phyloP scores from a whole-genome alignment of 2,113 vertebrate species.

The Emydura subglobosa region DNA sequence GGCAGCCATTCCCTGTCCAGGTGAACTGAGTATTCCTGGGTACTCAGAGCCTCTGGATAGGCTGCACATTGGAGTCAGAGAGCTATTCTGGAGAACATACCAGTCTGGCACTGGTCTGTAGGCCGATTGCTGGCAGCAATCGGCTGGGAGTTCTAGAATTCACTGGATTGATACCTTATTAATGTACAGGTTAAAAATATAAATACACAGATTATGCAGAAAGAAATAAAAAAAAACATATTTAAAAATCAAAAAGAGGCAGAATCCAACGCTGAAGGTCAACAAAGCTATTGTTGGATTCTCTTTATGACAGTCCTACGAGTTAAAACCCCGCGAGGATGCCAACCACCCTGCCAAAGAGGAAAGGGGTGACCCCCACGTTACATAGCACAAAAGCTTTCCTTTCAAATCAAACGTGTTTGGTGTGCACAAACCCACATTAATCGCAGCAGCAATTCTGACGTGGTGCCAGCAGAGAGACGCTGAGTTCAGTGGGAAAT shows the following conservation, averaged over 20 bases:
- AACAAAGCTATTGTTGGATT: not conserved
- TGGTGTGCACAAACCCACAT: not conserved
- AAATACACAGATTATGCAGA: not conserved
- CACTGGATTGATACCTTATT: not conserved
- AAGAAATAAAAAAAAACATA: not conserved
- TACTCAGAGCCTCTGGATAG: not conserved
- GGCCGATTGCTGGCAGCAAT: not conserved
- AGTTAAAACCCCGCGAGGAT: not conserved
- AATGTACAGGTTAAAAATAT: not conserved
- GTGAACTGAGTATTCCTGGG: not conserved
- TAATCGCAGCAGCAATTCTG: not conserved
- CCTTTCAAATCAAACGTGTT: not conserved
- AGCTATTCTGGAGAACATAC: not conserved
- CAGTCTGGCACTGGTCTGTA: not conserved
- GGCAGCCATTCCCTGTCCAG: not conserved
- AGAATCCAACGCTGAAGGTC: not conserved
- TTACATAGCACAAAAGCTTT: not conserved
- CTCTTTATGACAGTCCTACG: rapidly evolving
- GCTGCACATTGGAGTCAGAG: not conserved
- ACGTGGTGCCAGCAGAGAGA: not conserved
- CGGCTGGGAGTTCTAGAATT: not conserved
- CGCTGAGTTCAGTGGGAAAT: rapidly evolving
- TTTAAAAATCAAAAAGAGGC: not conserved
- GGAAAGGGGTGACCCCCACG: not conserved
- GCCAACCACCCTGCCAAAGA: not conserved